Evolutionary conservation across 2,888 invertebrate species (phyloP), one percentile per base, ranked within the genome.

Genomic region (Eugnorisma glareosa): DNA sequence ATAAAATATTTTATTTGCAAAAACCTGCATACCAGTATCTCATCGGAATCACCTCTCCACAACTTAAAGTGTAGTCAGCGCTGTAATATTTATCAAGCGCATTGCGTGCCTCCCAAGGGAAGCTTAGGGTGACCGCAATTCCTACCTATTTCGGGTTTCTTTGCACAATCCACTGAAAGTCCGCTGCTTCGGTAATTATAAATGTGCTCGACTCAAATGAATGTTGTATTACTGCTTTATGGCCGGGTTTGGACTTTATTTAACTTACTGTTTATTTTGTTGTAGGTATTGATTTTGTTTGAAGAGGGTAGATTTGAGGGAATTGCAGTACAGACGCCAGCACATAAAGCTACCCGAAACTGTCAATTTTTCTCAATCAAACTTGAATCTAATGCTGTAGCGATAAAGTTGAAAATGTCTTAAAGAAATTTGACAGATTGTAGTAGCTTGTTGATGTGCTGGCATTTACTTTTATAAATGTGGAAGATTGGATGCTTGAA

Each of bases 1-100:
- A 54, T n/a, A 54, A 13, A 11, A 54, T 8, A n/a, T n/a, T 54
- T 54, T 54, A n/a, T 7, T 48, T 40, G 18, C 45, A 43, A 67
- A 71, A 86, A 79, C 71, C 69, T 83, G 85, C 85, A 87, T 83
- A n/a, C n/a, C n/a, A n/a, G n/a, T n/a, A 78, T 75, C 75, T 78
- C 75, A 77, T 88, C 66, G 45, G 69, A 73, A 79, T 77, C 67
- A 74, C 76, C 31, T 64, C 69, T 13, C 40, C 66, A 69, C 43
- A 81, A 69, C 64, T 75, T 80, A 74, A 80, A 87, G 77, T 73
- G 74, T 69, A 81, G 70, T 61, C 57, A 72, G 75, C 68, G 51
- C 80, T 88, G 51, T 77, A 88, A 80, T 88, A 88, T 88, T 88
- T 81, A 88, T 84, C 63, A 69, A 77, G 80, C 89, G 87, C 87